Base-by-base conservation (phyloP, 2,888 invertebrate genomes). In the Meghimatium bilineatum region DNA sequence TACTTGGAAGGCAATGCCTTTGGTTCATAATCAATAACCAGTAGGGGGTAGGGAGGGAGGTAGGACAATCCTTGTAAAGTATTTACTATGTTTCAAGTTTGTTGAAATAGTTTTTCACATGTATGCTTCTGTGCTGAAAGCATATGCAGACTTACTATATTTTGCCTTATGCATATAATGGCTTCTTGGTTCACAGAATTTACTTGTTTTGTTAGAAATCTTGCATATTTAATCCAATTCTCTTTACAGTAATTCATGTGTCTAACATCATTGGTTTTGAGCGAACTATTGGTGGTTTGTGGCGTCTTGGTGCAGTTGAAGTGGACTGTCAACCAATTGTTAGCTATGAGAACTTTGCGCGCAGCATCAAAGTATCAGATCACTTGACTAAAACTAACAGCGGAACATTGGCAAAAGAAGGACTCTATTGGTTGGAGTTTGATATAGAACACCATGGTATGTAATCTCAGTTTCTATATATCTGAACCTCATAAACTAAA, bases 211-310 rank as follows among this genome's bases (percentile, higher is more conserved):
- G n/a, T n/a, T n/a, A n/a, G n/a, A n/a, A n/a, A n/a, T n/a, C n/a
- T 44, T 44, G n/a, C n/a, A n/a, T 56, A 66, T n/a, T 38, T 32
- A 26, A 29, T 26, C n/a, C 26, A 20, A 17, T 60, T 67, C 6
- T 84, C 44, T 14, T 71, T 80, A 67, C 88, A 91, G 91, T 91
- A 10, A 87, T 88, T 84, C 89, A 89, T 74, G 90, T 90, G 36
- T 85, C 85, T 71, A 89, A 91, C 80, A 87, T 90, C 26, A 85
- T 89, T 82, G 90, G 90, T 20, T 82, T 90, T 38, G 91, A 91
- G 84, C 87, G 91, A 14, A 89, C 87, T 14, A 82, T 90, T 49
- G 87, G 88, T 12, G 90, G 89, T 0, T 77, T 91, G n/a, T 88
- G 88, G 56, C 84, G 90, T 14, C 85, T 90, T 17, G 91, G 90